Percentiles rank a stretch among this genome's conserved stretches.
These are phyloP conservation scores for Drosophila kambysellisi DNA, from an alignment of 2,888 invertebrate genomes.

Conservation along the genomic window DNA sequence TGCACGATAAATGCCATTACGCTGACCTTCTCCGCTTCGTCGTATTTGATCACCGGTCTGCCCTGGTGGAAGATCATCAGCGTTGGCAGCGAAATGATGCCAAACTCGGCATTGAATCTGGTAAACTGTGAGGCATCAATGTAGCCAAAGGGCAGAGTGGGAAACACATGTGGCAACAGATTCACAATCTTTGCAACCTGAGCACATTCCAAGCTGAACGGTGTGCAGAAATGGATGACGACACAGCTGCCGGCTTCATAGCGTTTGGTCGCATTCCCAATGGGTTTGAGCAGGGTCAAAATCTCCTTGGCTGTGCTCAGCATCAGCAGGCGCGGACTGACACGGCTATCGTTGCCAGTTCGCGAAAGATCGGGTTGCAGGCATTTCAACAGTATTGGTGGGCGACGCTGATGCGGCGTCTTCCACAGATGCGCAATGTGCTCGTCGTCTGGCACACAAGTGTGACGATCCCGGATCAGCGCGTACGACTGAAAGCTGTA, in stretches of 20 bases:
- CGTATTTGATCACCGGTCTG: slow-evolving; percentile 86
- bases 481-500: slow-evolving; percentile 81
- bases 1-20: slow-evolving; percentile 92
- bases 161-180: slow-evolving; percentile 94
- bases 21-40: slow-evolving; percentile 90
- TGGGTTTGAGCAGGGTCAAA: slow-evolving; percentile 80
- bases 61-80: slow-evolving; percentile 96
- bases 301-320: slow-evolving; percentile 82
- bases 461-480: slow-evolving; percentile 63
- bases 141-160: slow-evolving; percentile 94
- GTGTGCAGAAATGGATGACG: slow-evolving; percentile 94
- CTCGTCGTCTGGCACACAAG: slow-evolving; percentile 76
- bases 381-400: slow-evolving; percentile 83
- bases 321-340: slow-evolving; percentile 65
- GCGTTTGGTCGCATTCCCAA: slow-evolving; percentile 86
- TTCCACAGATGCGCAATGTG: slow-evolving; percentile 74
- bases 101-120: slow-evolving; percentile 95
- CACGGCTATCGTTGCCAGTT: slow-evolving; percentile 28
- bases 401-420: slow-evolving; percentile 57
- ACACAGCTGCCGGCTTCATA: slow-evolving; percentile 90
- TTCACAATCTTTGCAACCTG: slow-evolving; percentile 96
- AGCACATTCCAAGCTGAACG: slow-evolving; percentile 95
- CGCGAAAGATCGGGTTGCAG: slow-evolving; percentile 64
- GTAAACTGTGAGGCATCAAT: slow-evolving; percentile 94
- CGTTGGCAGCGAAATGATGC: slow-evolving; percentile 95